Conservation (phyloP, 2,113 vertebrate genomes). For the Boleophthalmus pectinirostris region DNA sequence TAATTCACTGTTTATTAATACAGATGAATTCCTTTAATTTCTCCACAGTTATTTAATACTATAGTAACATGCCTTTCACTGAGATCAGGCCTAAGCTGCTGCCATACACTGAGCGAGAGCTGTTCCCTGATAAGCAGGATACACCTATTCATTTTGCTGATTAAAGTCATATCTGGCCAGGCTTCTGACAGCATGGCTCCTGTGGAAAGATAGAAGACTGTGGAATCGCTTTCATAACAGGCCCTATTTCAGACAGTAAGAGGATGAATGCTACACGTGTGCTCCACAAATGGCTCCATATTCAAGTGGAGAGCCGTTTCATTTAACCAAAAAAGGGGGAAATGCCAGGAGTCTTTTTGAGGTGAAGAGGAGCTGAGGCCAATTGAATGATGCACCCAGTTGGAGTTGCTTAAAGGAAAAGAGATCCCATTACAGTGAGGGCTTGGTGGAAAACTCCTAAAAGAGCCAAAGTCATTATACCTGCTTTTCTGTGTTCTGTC, state of each 20-base stretch:
- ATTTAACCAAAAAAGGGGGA: constrained; percentile 40
- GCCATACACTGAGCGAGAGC: constrained; percentile 40
- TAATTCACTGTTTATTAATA: not conserved
- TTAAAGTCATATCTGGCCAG: constrained; percentile 62
- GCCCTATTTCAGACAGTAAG: constrained; percentile 25
- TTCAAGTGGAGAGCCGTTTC: constrained; percentile 44
- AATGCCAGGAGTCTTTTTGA: constrained; percentile 39
- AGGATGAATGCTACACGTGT: constrained; percentile 31
- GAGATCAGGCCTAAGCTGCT: constrained; percentile 44
- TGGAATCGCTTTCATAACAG: constrained; percentile 49
- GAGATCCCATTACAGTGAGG: constrained; percentile 79
- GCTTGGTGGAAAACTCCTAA: constrained; percentile 81
- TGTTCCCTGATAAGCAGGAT: constrained; percentile 54
- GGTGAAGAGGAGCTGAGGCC: constrained; percentile 23
- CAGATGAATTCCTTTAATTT: constrained; percentile 56
- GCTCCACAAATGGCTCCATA: constrained; percentile 30
- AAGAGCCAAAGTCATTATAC: constrained; percentile 14
- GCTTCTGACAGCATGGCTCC: constrained; percentile 52
- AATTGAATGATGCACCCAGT: constrained; percentile 78
- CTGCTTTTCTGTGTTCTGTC: constrained; percentile 10
- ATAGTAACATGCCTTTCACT: constrained; percentile 41
- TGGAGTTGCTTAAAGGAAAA: constrained; percentile 79
- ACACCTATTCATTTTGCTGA: constrained; percentile 64
- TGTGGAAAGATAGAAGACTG: constrained; percentile 49
- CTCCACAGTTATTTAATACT: constrained; percentile 36